Conservation (phyloP, 2,797 vertebrate genomes). For the Sarcoramphus papa region DNA sequence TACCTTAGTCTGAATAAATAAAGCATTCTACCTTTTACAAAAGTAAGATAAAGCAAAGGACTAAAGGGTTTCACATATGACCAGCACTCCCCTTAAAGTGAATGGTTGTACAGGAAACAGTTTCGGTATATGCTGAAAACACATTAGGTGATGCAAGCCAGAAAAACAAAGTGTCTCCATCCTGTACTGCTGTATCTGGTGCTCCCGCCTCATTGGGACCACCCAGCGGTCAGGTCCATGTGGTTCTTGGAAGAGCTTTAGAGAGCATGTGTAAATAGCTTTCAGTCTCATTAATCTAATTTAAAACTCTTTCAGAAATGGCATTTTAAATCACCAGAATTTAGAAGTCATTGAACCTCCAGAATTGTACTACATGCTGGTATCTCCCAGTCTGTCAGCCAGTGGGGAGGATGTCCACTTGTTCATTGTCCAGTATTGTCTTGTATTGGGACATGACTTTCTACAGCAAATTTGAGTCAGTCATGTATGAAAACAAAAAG, state of each 20-base stretch:
- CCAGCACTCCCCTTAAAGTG: neutral
- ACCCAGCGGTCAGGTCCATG: neutral
- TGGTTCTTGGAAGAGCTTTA: conserved; percentile 32
- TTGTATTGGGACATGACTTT: neutral
- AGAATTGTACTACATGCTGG: neutral
- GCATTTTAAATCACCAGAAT: neutral
- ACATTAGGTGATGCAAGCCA: conserved; percentile 39
- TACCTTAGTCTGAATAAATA: conserved; percentile 56
- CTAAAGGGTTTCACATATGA: conserved; percentile 37
- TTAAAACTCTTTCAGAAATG: neutral
- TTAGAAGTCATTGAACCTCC: neutral
- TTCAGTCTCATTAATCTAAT: neutral
- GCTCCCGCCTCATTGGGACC: conserved; percentile 20
- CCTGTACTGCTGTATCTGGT: conserved; percentile 3
- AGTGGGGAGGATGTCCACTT: accelerated
- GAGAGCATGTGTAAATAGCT: neutral
- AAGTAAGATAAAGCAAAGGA: conserved; percentile 53
- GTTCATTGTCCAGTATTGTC: neutral
- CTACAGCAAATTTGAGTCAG: neutral
- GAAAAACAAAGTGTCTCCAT: conserved; percentile 41
- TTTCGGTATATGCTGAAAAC: conserved; percentile 24
- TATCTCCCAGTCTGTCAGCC: neutral
- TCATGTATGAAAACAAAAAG: neutral
- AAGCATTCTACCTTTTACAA: conserved; percentile 40
- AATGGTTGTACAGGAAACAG: conserved; percentile 22